Evolutionary conservation across 2,797 vertebrate genomes (phyloP), one percentile per base, ranked within the genome.

Genomic region (Lithobates pipiens): DNA sequence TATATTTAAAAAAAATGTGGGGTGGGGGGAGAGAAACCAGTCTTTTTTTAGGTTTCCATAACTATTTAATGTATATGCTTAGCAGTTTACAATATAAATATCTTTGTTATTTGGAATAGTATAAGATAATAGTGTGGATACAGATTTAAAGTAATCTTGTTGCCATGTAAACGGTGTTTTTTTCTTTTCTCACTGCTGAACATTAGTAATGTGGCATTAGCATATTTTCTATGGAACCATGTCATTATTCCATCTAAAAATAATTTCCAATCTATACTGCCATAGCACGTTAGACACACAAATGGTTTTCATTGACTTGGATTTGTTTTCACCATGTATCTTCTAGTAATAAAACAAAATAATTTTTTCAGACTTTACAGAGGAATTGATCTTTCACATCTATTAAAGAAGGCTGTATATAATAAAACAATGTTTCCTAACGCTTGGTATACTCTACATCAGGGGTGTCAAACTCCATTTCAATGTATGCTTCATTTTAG

Each of bases 131-230:
- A 46, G 61, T 75, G 29, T 39, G 23, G 61, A 39, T 85, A 70
- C 63, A 80, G 72, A 61, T 76, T 76, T 76, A 76, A 46, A 67
- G 75, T 25, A 65, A 44, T 23, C 61, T 36, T 76, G 84, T 85
- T 85, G 77, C 78, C 77, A 85, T 85, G 84, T 44, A 69, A 85
- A 85, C 84, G 29, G 11, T 71, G 44, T 29, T 16, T 2, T n/a
- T 74, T 44, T 39, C 76, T 76, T 57, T 29, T 77, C 61, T 69
- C 39, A 42, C 75, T 63, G 67, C 67, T 79, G 76, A 85, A 72
- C 39, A 46, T 73, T 9, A 5, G 54, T 61, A 61, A 61, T 11
- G 69, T 65, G 16, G 36, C 57, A 85, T 73, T 85, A 79, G 83
- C 68, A 74, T 78, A 79, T 79, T 63, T 78, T 54, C 70, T 79